These are phyloP conservation scores for Machaerirhynchus nigripectus DNA, from an alignment of 2,113 vertebrate genomes.

Conservation along the genomic window DNA sequence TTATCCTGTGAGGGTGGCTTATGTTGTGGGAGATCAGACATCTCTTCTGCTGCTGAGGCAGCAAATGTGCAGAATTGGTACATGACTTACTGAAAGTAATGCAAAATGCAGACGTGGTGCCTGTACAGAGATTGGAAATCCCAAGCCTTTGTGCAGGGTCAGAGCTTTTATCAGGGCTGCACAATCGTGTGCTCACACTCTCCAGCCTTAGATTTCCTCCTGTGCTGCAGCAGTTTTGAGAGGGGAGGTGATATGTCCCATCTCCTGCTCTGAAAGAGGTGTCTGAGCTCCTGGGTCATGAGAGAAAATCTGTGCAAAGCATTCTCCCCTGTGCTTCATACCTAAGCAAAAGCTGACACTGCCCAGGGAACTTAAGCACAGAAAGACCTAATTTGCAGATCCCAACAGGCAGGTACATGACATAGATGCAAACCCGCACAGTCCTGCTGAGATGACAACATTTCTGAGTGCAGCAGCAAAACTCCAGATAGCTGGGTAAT, in stretches of 20 bases:
- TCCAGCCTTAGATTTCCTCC: not conserved
- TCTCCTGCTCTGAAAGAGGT: not conserved
- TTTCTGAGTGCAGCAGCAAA: conserved; percentile 11
- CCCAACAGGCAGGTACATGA: conserved; percentile 16
- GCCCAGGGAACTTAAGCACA: not conserved
- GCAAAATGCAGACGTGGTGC: not conserved
- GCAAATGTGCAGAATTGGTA: not conserved
- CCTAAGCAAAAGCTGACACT: not conserved
- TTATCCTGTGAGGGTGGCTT: not conserved
- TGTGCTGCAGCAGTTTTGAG: not conserved
- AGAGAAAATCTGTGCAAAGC: not conserved
- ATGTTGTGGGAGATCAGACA: not conserved
- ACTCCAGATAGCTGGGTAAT: conserved; percentile 51
- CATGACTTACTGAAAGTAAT: not conserved
- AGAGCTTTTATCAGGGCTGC: not conserved
- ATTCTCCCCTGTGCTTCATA: not conserved
- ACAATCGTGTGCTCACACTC: too few relatives aligned
- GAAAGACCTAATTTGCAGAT: conserved; percentile 52
- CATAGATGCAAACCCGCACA: conserved; percentile 4
- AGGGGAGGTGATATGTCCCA: not conserved
- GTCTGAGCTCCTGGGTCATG: not conserved
- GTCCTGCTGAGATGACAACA: conserved; percentile 49
- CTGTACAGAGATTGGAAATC: not conserved
- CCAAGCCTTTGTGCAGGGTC: not conserved
- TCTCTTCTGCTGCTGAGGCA: not conserved